These are phyloP conservation scores for Operophtera brumata DNA, from an alignment of 2,888 invertebrate genomes.

Conservation along the genomic window DNA sequence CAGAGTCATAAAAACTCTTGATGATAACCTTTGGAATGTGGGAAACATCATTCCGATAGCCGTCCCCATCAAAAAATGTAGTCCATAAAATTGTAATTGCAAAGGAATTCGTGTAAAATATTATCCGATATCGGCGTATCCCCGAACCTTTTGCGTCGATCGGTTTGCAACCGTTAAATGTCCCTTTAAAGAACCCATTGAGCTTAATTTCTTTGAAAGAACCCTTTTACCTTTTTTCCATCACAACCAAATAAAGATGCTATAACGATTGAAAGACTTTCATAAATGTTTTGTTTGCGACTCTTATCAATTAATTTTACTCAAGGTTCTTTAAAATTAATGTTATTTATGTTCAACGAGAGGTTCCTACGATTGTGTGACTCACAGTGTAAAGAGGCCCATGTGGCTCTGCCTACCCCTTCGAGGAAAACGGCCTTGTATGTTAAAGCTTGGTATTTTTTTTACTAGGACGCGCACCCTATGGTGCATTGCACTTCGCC, in stretches of 20 bases:
- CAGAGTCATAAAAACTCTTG: no score
- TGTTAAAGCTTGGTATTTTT: no score
- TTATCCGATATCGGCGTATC: conserved; percentile 36
- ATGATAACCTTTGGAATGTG: no score
- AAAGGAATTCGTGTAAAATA: conserved; percentile 35
- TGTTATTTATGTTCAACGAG: no score
- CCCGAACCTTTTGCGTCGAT: conserved; percentile 26
- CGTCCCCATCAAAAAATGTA: not conserved
- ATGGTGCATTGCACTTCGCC: no score
- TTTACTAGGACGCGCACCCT: no score
- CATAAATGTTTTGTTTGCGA: conserved; percentile 4
- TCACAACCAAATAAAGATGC: conserved; percentile 31
- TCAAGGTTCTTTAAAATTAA: no score
- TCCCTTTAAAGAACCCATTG: conserved; percentile 24
- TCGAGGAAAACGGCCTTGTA: no score
- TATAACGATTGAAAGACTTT: conserved; percentile 12
- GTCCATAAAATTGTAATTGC: conserved; percentile 4
- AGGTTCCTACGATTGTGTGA: no score
- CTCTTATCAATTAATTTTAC: not conserved
- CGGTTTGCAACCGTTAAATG: conserved; percentile 16
- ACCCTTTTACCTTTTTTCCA: conserved; percentile 41
- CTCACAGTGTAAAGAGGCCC: no score
- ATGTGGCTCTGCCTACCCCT: no score
- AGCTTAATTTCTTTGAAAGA: conserved; percentile 20
- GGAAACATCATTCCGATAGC: not conserved